These are phyloP conservation scores for Alfaro cultratus DNA, from an alignment of 2,797 vertebrate species.

Conservation along the genomic window DNA sequence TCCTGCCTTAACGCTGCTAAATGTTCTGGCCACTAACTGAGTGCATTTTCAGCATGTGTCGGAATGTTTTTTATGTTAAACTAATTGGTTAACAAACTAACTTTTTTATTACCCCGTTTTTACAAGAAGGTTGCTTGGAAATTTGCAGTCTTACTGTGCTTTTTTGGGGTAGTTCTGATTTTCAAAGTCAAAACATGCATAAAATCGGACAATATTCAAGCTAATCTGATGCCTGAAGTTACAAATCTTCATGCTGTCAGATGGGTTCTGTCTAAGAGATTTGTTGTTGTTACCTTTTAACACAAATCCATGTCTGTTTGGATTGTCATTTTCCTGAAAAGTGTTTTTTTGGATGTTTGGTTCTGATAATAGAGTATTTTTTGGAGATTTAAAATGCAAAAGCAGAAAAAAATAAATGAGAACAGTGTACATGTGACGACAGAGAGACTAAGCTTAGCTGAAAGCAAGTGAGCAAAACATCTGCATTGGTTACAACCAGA, in stretches of 20 bases:
- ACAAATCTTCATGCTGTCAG: too few relatives aligned
- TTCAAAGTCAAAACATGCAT: neutral
- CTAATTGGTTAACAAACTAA: neutral
- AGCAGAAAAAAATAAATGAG: neutral
- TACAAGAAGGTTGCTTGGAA: too few relatives aligned
- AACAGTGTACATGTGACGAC: neutral
- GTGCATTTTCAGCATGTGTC: neutral
- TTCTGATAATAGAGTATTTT: too few relatives aligned
- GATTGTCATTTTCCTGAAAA: too few relatives aligned
- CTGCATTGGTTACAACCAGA: slow-evolving; percentile 17
- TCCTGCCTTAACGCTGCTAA: neutral
- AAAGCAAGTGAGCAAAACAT: neutral
- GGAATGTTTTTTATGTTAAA: neutral
- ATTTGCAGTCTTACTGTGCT: too few relatives aligned
- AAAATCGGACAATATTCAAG: neutral
- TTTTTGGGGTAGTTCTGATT: neutral
- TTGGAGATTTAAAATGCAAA: neutral
- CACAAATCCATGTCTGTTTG: too few relatives aligned
- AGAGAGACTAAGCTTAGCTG: slow-evolving; percentile 5
- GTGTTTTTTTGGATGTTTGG: too few relatives aligned
- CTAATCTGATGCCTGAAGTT: neutral
- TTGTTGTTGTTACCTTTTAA: too few relatives aligned
- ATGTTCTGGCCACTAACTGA: neutral
- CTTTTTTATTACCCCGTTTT: neutral
- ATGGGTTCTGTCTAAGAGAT: too few relatives aligned